Evolutionary conservation across 2,888 invertebrate genomes (phyloP).

Genomic region (Ariolimax columbianus): DNA sequence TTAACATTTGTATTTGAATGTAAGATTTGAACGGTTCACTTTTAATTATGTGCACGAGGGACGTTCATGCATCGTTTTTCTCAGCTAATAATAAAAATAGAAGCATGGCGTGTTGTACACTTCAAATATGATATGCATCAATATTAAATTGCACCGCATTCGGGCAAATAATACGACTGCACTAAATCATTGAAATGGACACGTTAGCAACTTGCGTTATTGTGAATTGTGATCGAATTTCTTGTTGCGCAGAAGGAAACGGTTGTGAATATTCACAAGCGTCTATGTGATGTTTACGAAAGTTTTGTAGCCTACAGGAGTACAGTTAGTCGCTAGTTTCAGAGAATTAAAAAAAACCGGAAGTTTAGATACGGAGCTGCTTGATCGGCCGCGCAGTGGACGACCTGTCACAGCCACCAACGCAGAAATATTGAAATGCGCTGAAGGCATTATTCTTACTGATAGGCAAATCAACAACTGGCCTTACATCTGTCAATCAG

Average conservation of each 20-base stretch:
- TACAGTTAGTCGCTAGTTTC: slow-evolving; percentile 2
- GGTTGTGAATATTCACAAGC: slow-evolving; percentile 16
- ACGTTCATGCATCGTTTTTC: background rate
- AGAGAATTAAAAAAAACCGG: background rate
- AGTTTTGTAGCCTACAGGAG: background rate
- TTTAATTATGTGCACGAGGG: too few species aligned
- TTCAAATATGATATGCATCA: background rate
- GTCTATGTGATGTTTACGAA: background rate
- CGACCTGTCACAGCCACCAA: background rate
- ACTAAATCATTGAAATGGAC: background rate
- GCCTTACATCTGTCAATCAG: background rate
- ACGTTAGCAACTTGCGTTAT: background rate
- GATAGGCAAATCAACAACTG: too few species aligned
- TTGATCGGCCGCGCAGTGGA: background rate
- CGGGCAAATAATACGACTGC: background rate
- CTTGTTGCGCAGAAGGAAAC: slow-evolving; percentile 12
- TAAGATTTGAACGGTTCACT: too few species aligned
- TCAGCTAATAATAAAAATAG: background rate
- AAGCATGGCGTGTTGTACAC: background rate
- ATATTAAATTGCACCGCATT: background rate
- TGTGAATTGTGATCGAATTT: background rate
- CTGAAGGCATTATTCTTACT: too few species aligned
- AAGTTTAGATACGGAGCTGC: background rate
- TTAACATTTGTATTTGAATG: too few species aligned
- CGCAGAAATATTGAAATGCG: too few species aligned